Conservation (phyloP, 2,888 invertebrate species). For the Auanema freiburgensis region DNA sequence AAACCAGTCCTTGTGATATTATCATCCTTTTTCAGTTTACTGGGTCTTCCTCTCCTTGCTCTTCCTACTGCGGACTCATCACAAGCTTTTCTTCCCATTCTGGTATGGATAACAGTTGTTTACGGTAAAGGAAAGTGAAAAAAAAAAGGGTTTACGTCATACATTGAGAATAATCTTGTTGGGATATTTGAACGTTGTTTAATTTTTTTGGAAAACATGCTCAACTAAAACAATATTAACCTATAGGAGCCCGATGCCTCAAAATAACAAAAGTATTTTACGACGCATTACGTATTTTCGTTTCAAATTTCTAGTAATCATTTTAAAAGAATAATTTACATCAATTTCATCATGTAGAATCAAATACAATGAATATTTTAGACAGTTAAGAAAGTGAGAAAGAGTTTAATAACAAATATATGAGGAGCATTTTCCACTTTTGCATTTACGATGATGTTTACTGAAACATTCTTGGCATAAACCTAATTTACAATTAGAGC, state of each 20-base stretch:
- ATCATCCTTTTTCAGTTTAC: conserved; percentile 28
- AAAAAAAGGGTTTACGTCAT: neutral
- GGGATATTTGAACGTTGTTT: conserved; percentile 6
- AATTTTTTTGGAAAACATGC: neutral
- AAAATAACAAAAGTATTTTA: conserved; percentile 2
- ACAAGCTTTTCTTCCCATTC: conserved; percentile 11
- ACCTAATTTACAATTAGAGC: too few relatives aligned
- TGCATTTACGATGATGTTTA: too few relatives aligned
- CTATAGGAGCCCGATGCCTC: too few relatives aligned
- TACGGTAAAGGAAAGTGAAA: neutral
- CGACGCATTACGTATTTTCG: too few relatives aligned
- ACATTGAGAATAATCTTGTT: neutral
- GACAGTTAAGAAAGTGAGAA: too few relatives aligned
- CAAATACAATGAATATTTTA: conserved; percentile 3
- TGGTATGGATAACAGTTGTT: neutral
- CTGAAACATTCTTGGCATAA: too few relatives aligned
- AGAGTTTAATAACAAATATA: too few relatives aligned
- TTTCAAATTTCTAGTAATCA: too few relatives aligned
- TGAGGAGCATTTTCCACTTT: too few relatives aligned
- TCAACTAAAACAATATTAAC: neutral
- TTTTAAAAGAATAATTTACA: too few relatives aligned
- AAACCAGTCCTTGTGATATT: conserved; percentile 30
- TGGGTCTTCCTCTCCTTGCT: conserved; percentile 22
- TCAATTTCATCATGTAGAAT: neutral
- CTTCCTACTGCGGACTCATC: conserved; percentile 18